A percentile compares a stretch with the other conserved stretches of the same genome.
These are phyloP conservation scores for Pectinophora gossypiella DNA, from an alignment of 1,140 invertebrate species.

Conservation along the genomic window DNA sequence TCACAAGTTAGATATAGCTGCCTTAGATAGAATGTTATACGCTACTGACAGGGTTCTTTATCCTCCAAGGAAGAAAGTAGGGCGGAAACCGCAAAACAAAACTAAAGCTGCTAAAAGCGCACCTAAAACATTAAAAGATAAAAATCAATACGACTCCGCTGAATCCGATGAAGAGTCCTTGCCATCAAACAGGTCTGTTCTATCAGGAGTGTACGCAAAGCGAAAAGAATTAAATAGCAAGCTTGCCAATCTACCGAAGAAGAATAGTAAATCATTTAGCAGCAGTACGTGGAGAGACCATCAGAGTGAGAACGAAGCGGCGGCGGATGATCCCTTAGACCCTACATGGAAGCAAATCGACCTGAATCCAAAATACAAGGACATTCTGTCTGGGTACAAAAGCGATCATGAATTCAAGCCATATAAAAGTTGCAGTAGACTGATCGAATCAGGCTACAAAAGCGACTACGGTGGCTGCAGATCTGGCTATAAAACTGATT, in stretches of 20 bases:
- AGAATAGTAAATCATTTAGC: constrained; percentile 47
- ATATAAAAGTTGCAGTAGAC: constrained; percentile 75
- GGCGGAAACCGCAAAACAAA: constrained; percentile 75
- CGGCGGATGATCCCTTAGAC: constrained; percentile 72
- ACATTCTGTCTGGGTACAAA: constrained; percentile 76
- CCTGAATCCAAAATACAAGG: constrained; percentile 77
- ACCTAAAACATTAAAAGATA: constrained; percentile 74
- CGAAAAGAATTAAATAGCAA: constrained; percentile 71
- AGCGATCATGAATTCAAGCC: constrained; percentile 76
- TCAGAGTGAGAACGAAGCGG: constrained; percentile 71
- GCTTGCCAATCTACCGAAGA: constrained; percentile 56
- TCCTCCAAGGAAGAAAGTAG: constrained; percentile 83
- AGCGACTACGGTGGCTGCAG: constrained; percentile 76
- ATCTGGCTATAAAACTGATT: constrained; percentile 74
- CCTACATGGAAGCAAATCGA: constrained; percentile 79
- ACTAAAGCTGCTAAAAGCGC: constrained; percentile 62
- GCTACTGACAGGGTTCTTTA: constrained; percentile 84
- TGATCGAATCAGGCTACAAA: constrained; percentile 77
- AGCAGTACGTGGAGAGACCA: constrained; percentile 66
- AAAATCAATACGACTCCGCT: constrained; percentile 63
- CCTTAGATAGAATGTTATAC: constrained; percentile 80
- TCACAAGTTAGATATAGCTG: constrained; percentile 76
- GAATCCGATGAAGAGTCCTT: constrained; percentile 63
- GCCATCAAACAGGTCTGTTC: constrained; percentile 56
- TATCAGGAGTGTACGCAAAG: constrained; percentile 71